Base-by-base conservation (phyloP, 2,888 invertebrate genomes). In the Callyntrura guangdongensis region DNA sequence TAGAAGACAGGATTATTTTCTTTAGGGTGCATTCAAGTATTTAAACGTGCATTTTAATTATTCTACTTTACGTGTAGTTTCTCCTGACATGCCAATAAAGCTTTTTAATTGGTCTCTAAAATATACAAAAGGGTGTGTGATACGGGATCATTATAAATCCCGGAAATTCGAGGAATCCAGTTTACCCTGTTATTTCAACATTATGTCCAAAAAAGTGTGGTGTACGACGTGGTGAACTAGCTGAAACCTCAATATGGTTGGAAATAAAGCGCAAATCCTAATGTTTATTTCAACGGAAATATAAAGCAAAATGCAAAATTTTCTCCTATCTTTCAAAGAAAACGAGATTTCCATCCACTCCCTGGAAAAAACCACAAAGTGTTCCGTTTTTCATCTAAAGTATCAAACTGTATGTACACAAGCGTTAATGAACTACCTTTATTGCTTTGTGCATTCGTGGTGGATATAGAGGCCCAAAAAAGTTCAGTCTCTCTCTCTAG, bases 341-440 rank as follows among this genome's bases (percentile, higher is more conserved):
- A 49, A 8, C 22, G 12, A n/a, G 53, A 47, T 77, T 22, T 22
- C 8, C 17, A 45, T 20, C 20, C 47, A 53, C 53, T 36, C 22
- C 77, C 53, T n/a, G n/a, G n/a, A n/a, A 77, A 49, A 25, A 77
- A 77, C 77, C 77, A 77, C 77, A 53, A 47, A 77, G 49, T 25
- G 47, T 77, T 22, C 77, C 47, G 49, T 47, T 22, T 77, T 77
- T 77, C 77, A 77, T 77, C n/a, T 49, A 77, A 77, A 20, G n/a
- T 9, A 27, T 49, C 12, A 49, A 53, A 77, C n/a, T n/a, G n/a
- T n/a, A 53, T 77, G 77, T 77, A 49, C 49, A 77, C 77, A 77
- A 49, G 49, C 49, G 20, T 5, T 77, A 77, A 77, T 74, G 74
- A 74, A 74, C 47, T 47, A 8, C 4, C 74, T 69, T 61, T n/a